These are phyloP conservation scores for Neocrepidodera transversa DNA, from an alignment of 2,888 invertebrate species.

Conservation along the genomic window DNA sequence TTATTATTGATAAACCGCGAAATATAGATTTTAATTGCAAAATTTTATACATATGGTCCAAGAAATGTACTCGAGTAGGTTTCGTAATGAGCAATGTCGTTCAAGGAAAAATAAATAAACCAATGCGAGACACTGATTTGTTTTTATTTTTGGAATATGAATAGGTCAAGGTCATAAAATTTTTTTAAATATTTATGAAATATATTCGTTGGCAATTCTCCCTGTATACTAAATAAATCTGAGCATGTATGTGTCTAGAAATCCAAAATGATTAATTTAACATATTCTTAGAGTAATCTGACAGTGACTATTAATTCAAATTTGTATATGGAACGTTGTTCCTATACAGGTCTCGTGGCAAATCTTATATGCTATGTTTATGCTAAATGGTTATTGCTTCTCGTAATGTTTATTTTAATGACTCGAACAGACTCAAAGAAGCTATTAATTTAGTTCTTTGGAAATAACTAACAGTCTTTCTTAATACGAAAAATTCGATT, in stretches of 20 bases:
- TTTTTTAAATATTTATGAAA: too few relatives aligned
- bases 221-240: too few relatives aligned
- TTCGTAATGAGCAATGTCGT: constrained; percentile 18
- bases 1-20: constrained; percentile 18
- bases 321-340: constrained; percentile 5
- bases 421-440: constrained; percentile 10
- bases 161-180: constrained; percentile 3
- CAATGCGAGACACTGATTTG: too few relatives aligned
- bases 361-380: constrained; percentile 8
- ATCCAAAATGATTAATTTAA: background rate
- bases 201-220: too few relatives aligned
- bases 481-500: background rate
- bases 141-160: background rate
- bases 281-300: background rate
- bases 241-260: too few relatives aligned
- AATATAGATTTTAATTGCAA: constrained; percentile 27
- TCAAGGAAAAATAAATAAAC: constrained; percentile 20
- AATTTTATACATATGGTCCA: constrained; percentile 22
- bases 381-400: constrained; percentile 6
- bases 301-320: constrained; percentile 4
- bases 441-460: constrained; percentile 11
- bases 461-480: constrained; percentile 9
- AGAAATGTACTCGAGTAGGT: constrained; percentile 19
- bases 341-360: background rate
- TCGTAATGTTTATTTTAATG: constrained; percentile 12